Conservation (phyloP, 2,888 invertebrate genomes). For the Thecocarcelia acutangulata region DNA sequence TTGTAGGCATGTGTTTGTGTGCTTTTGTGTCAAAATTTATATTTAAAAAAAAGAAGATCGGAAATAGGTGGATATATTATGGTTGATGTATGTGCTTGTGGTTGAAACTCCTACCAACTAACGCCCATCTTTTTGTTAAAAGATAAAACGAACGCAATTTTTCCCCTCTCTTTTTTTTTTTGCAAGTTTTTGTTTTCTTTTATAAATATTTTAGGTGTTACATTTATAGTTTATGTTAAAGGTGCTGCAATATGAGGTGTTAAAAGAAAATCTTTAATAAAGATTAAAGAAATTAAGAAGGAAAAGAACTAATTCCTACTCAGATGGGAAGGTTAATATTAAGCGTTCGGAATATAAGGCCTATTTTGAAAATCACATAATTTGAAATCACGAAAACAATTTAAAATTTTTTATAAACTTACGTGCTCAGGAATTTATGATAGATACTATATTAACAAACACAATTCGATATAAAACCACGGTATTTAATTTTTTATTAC, state of each 20-base stretch:
- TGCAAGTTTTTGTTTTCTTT: not conserved
- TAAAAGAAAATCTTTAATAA: not conserved
- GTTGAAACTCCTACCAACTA: conserved; percentile 52
- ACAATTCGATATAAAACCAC: no score
- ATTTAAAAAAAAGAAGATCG: conserved; percentile 70
- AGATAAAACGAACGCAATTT: conserved; percentile 49
- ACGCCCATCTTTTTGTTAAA: conserved; percentile 60
- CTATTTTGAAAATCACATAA: no score
- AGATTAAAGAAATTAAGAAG: not conserved
- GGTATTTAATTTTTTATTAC: no score
- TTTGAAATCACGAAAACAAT: no score
- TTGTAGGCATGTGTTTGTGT: conserved; percentile 63
- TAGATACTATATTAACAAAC: no score
- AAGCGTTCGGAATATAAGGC: no score
- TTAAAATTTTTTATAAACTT: no score
- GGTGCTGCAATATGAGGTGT: not conserved
- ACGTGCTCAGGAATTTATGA: no score
- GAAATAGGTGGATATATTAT: conserved; percentile 81
- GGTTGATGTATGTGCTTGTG: conserved; percentile 76
- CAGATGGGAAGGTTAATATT: no score
- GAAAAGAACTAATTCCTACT: not conserved
- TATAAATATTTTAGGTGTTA: conserved; percentile 40
- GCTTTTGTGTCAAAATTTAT: conserved; percentile 49
- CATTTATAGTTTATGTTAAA: conserved; percentile 5
- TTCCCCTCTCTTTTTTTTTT: conserved; percentile 9